Conservation (phyloP, 2,797 vertebrate genomes). For the Nasua narica region DNA sequence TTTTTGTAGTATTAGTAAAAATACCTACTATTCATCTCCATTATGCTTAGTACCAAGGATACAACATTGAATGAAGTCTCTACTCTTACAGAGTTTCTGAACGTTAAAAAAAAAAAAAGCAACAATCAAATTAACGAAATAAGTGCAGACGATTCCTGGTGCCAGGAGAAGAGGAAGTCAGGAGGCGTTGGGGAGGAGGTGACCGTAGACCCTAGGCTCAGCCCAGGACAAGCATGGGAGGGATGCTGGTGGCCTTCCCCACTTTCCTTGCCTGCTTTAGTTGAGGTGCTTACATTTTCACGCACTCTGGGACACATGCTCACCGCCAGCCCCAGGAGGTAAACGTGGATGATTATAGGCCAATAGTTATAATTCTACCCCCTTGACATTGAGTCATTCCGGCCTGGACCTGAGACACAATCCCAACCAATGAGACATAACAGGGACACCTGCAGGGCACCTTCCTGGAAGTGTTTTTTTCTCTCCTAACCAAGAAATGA, state of each 20-base stretch:
- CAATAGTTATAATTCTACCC: background rate
- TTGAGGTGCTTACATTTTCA: background rate
- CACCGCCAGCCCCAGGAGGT: background rate
- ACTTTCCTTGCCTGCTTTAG: no score
- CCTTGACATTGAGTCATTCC: background rate
- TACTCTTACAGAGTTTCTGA: background rate
- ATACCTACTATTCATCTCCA: background rate
- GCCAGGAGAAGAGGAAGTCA: background rate
- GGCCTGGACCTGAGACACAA: background rate
- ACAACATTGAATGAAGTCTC: background rate
- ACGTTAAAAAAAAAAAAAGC: background rate
- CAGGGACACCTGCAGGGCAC: no score
- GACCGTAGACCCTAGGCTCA: background rate
- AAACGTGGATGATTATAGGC: background rate
- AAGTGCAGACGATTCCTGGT: background rate
- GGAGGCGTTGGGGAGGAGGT: background rate
- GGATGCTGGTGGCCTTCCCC: accelerated
- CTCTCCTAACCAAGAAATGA: background rate
- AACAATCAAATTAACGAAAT: background rate
- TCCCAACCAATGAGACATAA: background rate
- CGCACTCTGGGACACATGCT: background rate
- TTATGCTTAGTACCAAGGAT: background rate
- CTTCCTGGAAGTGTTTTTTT: background rate
- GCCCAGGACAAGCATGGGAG: background rate
- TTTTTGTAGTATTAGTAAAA: background rate